Evolutionary conservation across 2,888 invertebrate genomes (phyloP).

Genomic region (Lasioglossum figueresi): DNA sequence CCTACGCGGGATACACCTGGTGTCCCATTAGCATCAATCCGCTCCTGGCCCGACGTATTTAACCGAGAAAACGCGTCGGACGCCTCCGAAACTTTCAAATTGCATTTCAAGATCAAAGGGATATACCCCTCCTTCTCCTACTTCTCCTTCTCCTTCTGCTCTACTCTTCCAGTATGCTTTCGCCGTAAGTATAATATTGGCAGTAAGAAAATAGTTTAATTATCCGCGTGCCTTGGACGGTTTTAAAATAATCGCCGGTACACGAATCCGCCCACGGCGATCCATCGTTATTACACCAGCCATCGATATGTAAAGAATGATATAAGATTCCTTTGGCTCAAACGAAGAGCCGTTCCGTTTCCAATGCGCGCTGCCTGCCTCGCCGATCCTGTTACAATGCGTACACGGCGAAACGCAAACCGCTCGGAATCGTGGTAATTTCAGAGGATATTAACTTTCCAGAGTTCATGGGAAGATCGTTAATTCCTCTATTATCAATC

Average conservation of each 20-base stretch:
- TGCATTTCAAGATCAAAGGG: slow-evolving; percentile 60
- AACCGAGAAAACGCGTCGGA: slow-evolving; percentile 54
- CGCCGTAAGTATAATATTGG: slow-evolving; percentile 46
- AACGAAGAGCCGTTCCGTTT: background rate
- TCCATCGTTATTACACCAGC: slow-evolving; percentile 21
- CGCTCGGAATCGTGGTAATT: background rate
- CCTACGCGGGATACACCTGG: slow-evolving; percentile 67
- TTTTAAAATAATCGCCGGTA: slow-evolving; percentile 38
- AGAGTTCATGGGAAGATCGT: background rate
- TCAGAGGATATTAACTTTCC: background rate
- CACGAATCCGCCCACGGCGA: background rate
- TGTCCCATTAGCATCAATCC: slow-evolving; percentile 70
- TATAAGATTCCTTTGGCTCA: slow-evolving; percentile 51
- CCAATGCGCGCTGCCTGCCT: background rate
- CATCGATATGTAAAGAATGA: slow-evolving; percentile 40
- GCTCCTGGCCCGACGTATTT: slow-evolving; percentile 61
- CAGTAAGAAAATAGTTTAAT: slow-evolving; percentile 60
- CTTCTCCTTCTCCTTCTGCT: background rate
- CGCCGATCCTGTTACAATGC: slow-evolving; percentile 4
- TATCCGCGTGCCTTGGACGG: slow-evolving; percentile 6
- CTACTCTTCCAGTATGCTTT: slow-evolving; percentile 13
- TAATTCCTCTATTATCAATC: background rate
- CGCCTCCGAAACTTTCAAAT: slow-evolving; percentile 57
- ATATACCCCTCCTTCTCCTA: background rate
- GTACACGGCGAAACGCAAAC: background rate